Evolutionary conservation across 2,888 invertebrate species (phyloP).

Genomic region (Lasioglossum pauxillum): DNA sequence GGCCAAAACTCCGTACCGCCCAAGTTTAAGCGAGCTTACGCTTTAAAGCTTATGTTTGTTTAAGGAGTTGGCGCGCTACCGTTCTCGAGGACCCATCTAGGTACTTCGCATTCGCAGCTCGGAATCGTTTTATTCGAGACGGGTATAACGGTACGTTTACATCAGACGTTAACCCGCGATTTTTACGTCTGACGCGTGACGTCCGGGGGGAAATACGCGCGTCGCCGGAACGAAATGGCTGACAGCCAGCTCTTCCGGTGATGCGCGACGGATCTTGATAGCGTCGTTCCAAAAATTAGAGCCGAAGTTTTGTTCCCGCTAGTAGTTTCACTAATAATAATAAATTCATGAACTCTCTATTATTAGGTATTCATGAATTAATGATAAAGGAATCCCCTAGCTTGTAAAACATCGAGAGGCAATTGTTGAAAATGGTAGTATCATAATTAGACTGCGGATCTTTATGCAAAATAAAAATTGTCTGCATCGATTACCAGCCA

Average conservation of each 20-base stretch:
- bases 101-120: conserved; percentile 45
- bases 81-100: conserved; percentile 57
- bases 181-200: background rate
- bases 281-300: background rate
- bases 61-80: conserved; percentile 76
- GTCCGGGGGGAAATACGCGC: background rate
- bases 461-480: too few relatives aligned
- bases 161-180: conserved; percentile 5
- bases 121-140: conserved; percentile 31
- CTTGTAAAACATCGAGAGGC: background rate
- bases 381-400: background rate
- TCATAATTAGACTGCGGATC: too few relatives aligned
- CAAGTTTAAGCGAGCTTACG: conserved; percentile 76
- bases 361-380: background rate
- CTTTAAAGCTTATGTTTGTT: conserved; percentile 78
- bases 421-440: background rate
- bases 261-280: background rate
- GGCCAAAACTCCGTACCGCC: conserved; percentile 69
- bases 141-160: conserved; percentile 17
- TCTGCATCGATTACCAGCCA: too few relatives aligned
- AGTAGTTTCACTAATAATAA: background rate
- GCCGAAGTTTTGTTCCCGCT: background rate
- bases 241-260: conserved; percentile 1
- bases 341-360: too few relatives aligned
- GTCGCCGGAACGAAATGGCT: background rate